A percentile compares a stretch with the other conserved stretches of the same genome.
phyloP scores from a whole-genome alignment of 2,113 vertebrate species.

The Trogon melanurus region DNA sequence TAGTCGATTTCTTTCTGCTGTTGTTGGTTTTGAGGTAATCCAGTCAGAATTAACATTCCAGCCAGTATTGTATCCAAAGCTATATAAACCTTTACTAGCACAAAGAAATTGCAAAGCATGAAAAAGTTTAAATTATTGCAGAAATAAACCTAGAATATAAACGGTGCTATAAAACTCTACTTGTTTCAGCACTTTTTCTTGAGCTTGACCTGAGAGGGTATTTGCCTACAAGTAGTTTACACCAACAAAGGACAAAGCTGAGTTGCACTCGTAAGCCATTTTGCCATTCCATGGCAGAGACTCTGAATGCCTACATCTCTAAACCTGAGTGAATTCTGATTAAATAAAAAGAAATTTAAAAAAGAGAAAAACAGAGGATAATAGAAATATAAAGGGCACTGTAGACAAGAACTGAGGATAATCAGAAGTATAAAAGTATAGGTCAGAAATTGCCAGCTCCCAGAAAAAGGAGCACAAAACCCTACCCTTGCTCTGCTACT shows the following conservation, averaged over 20 bases:
- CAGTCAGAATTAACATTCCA: not conserved
- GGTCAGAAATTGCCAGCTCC: not conserved
- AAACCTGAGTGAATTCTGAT: not conserved
- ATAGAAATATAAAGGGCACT: not conserved
- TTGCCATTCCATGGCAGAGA: not conserved
- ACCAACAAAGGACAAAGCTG: not conserved
- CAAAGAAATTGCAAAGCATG: slow-evolving; percentile 35
- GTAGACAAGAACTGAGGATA: not conserved
- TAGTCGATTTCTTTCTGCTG: not conserved
- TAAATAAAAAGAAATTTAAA: too few relatives aligned
- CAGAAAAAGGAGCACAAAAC: not conserved
- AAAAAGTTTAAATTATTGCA: slow-evolving; percentile 61
- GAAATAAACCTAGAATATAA: slow-evolving; percentile 62
- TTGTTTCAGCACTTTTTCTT: slow-evolving; percentile 47
- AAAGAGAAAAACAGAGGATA: not conserved
- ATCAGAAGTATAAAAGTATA: not conserved
- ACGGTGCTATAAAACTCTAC: slow-evolving; percentile 49
- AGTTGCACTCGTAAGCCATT: not conserved
- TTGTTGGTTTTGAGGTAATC: not conserved
- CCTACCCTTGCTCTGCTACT: not conserved
- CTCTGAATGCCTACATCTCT: fast-evolving
- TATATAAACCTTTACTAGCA: slow-evolving; percentile 42
- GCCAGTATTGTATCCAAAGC: slow-evolving; percentile 3
- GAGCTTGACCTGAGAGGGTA: not conserved
- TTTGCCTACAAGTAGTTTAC: not conserved